Evolutionary conservation across 2,888 invertebrate genomes (phyloP).

Genomic region (Dynastes hyllus): DNA sequence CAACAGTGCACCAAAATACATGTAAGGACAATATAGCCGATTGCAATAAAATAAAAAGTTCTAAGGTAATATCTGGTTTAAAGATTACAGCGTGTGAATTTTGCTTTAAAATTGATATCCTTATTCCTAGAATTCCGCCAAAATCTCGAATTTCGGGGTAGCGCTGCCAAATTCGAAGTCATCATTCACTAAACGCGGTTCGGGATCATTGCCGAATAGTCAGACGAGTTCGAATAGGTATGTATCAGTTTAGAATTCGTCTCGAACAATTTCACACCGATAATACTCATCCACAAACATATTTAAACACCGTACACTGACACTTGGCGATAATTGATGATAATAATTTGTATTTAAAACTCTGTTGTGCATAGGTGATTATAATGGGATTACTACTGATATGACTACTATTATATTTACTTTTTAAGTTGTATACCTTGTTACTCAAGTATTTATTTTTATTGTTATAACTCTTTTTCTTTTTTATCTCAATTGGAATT

Average conservation of each 20-base stretch:
- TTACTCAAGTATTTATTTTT: slow-evolving; percentile 21
- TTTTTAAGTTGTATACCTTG: slow-evolving; percentile 9
- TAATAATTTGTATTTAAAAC: slow-evolving; percentile 24
- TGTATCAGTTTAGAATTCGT: slow-evolving; percentile 42
- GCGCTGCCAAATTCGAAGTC: slow-evolving; percentile 68
- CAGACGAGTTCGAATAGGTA: slow-evolving; percentile 68
- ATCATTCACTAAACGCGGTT: slow-evolving; percentile 68
- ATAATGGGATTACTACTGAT: slow-evolving; percentile 23
- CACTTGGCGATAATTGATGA: slow-evolving; percentile 25
- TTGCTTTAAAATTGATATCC: not conserved
- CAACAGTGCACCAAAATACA: slow-evolving; percentile 89
- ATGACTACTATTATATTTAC: slow-evolving; percentile 17
- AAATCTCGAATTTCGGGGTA: slow-evolving; percentile 67
- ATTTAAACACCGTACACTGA: slow-evolving; percentile 2
- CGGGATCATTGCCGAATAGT: slow-evolving; percentile 65
- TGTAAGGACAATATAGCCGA: slow-evolving; percentile 92
- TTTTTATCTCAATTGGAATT: slow-evolving; percentile 25
- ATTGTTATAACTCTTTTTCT: slow-evolving; percentile 22
- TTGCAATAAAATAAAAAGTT: slow-evolving; percentile 83
- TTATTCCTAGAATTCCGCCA: slow-evolving; percentile 66
- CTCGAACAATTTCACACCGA: not conserved
- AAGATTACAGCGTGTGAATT: not conserved
- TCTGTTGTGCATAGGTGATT: not conserved
- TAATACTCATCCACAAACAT: not conserved
- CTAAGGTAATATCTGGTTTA: slow-evolving; percentile 71